phyloP scores from a whole-genome alignment of 2,113 vertebrate genomes.

The Zeus faber region DNA sequence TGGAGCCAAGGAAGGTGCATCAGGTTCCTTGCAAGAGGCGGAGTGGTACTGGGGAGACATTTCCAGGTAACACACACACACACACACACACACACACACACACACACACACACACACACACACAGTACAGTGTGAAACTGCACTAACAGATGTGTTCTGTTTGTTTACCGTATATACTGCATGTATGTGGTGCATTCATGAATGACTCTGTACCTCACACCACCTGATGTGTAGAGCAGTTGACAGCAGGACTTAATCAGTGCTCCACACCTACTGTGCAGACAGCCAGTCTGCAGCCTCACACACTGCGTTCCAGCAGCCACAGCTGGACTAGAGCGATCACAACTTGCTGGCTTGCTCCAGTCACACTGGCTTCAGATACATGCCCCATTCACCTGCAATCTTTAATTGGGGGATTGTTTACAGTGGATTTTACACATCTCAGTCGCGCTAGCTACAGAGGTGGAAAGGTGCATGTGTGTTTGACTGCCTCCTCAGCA shows the following conservation, averaged over 20 bases:
- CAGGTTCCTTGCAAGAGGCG: conserved; percentile 47
- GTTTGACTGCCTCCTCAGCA: no score
- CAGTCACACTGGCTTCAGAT: not conserved
- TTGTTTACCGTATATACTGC: no score
- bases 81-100: not conserved
- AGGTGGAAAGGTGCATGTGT: not conserved
- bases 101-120: conserved; percentile 10
- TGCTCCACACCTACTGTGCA: not conserved
- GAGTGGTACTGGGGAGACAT: conserved; percentile 70
- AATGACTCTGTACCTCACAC: no score
- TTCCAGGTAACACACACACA: conserved; percentile 46
- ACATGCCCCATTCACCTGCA: not conserved
- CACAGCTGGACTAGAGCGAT: not conserved
- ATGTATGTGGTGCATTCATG: no score
- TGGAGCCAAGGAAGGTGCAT: conserved; percentile 33
- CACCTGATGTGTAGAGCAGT: no score
- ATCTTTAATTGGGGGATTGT: not conserved
- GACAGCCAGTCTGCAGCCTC: not conserved
- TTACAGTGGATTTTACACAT: not conserved
- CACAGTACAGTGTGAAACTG: no score
- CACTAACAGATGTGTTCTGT: conserved; percentile 6
- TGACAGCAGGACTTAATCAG: no score
- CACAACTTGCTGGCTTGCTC: not conserved
- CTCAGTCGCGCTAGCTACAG: not conserved
- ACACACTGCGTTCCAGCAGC: not conserved